These are phyloP conservation scores for Lepidochitona cinerea DNA, from an alignment of 2,888 invertebrate species.

Conservation along the genomic window DNA sequence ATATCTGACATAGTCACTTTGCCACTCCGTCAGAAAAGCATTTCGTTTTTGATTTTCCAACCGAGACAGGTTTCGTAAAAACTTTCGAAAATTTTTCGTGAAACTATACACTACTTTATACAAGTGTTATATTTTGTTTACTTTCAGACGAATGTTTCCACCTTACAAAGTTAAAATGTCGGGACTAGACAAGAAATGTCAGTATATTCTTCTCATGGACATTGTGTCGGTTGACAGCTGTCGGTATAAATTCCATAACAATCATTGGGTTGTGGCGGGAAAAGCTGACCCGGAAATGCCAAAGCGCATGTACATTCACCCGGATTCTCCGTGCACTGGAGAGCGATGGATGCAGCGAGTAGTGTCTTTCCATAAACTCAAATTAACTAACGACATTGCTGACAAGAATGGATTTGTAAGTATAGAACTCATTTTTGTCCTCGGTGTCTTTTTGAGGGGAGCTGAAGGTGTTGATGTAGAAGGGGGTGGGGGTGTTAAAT, in stretches of 20 bases:
- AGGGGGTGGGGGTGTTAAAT: no score
- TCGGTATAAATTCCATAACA: neutral
- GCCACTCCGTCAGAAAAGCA: no score
- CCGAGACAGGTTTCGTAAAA: no score
- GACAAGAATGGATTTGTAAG: neutral
- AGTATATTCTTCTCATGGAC: neutral
- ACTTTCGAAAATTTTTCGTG: no score
- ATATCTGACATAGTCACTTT: no score
- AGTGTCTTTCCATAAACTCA: neutral
- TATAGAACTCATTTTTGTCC: no score
- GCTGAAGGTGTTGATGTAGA: no score
- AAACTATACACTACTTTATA: no score
- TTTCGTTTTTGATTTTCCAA: no score
- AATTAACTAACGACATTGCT: neutral
- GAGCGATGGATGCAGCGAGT: neutral
- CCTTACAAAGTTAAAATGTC: neutral
- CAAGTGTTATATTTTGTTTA: no score
- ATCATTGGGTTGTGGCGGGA: constrained; percentile 72
- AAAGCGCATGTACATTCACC: constrained; percentile 99
- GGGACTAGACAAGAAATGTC: neutral
- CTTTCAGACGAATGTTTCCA: neutral
- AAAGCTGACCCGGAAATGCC: constrained; percentile 99
- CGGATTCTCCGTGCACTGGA: constrained; percentile 79
- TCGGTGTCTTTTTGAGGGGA: no score
- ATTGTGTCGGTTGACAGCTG: neutral